Evolutionary conservation across 2,888 invertebrate species (phyloP).

Genomic region (Acanthococcus lagerstroemiae): DNA sequence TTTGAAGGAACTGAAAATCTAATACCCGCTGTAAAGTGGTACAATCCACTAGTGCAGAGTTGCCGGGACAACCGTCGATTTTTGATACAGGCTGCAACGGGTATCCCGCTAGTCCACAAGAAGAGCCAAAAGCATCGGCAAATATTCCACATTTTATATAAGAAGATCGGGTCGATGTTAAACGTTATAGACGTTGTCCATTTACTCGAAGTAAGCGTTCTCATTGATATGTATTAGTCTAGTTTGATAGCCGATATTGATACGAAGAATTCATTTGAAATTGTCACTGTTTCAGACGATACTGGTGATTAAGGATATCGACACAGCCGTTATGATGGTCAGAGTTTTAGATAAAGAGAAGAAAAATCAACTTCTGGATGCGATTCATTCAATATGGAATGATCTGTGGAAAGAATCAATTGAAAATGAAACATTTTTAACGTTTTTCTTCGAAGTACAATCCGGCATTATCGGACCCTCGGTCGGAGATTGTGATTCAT

Average conservation of each 20-base stretch:
- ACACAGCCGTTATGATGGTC: not conserved
- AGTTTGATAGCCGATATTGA: not conserved
- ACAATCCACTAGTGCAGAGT: not conserved
- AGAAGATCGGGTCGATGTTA: not conserved
- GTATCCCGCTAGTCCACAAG: not conserved
- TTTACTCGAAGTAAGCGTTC: not conserved
- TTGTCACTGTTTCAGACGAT: conserved; percentile 1
- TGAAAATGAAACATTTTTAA: not conserved
- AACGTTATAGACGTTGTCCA: not conserved
- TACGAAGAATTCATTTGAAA: not conserved
- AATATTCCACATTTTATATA: not conserved
- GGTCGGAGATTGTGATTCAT: too few species aligned
- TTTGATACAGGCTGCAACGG: not conserved
- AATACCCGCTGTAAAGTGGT: not conserved
- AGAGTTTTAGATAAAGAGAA: not conserved
- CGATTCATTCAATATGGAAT: not conserved
- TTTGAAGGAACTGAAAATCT: not conserved
- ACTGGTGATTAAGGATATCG: not conserved
- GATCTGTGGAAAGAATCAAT: conserved; percentile 3
- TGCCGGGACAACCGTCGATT: not conserved
- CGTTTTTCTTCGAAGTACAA: conserved; percentile 1
- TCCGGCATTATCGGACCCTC: too few species aligned
- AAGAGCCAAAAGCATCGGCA: not conserved
- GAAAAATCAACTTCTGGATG: not conserved
- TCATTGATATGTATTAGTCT: not conserved